A percentile compares a stretch with the other conserved stretches of the same genome.
phyloP scores from a whole-genome alignment of 1,140 invertebrate genomes.

The Galleria mellonella region DNA sequence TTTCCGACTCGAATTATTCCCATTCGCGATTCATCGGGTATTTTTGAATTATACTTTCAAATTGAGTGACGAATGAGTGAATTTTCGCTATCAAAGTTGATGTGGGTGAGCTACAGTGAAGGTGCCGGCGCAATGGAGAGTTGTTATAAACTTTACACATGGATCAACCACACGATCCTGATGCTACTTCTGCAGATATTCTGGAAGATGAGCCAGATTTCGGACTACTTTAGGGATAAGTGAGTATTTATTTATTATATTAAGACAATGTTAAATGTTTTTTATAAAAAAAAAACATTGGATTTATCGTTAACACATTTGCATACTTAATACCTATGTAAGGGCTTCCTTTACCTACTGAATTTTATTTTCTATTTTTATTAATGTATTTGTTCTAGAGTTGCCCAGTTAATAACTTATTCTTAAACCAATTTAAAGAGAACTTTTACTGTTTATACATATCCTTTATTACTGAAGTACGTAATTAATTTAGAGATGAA shows the following conservation, averaged over 20 bases:
- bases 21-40: conserved; percentile 10
- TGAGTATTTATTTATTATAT: conserved; percentile 30
- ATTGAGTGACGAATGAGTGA: conserved; percentile 58
- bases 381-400: no score
- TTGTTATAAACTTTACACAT: conserved; percentile 63
- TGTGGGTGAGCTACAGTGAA: conserved; percentile 40
- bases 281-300: no score
- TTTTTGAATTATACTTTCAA: conserved; percentile 31
- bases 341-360: no score
- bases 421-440: no score
- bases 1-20: conserved; percentile 6
- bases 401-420: no score
- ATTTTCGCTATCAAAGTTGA: conserved; percentile 41
- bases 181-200: conserved; percentile 64
- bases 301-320: no score
- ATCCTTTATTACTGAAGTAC: no score
- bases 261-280: no score
- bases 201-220: conserved; percentile 67
- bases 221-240: conserved; percentile 62
- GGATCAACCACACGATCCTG: conserved; percentile 60
- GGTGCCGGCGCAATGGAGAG: conserved; percentile 50
- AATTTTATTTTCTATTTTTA: no score
- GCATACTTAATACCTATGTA: no score
- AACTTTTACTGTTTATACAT: no score
- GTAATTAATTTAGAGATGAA: no score